Conservation (phyloP, 2,113 vertebrate genomes). For the Oryzias curvinotus region DNA sequence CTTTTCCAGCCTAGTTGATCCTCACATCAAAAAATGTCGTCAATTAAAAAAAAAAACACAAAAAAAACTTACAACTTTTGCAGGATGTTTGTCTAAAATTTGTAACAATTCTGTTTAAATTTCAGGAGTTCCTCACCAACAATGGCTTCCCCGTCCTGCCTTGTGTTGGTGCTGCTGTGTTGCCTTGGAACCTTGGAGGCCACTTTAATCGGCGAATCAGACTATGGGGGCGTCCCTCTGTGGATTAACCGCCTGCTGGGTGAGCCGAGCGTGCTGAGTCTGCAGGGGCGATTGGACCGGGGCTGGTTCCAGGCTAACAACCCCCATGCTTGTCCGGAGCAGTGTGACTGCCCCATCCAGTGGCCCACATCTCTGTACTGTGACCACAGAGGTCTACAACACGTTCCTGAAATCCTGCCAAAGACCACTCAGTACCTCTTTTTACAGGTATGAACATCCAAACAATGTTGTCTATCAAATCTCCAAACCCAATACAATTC, state of each 20-base stretch:
- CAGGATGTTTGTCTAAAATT: too few species aligned
- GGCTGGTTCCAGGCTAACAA: slow-evolving; percentile 70
- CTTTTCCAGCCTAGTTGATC: too few species aligned
- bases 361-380: slow-evolving; percentile 80
- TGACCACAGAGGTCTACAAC: slow-evolving; percentile 63
- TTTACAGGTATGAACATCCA: slow-evolving; percentile 61
- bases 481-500: neutral
- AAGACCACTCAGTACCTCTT: slow-evolving; percentile 74
- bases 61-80: too few species aligned
- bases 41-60: too few species aligned
- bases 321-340: slow-evolving; percentile 58
- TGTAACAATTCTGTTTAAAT: neutral
- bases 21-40: too few species aligned
- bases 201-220: slow-evolving; percentile 41
- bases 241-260: slow-evolving; percentile 74
- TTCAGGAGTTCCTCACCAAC: slow-evolving; percentile 10
- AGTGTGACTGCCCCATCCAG: slow-evolving; percentile 79
- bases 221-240: slow-evolving; percentile 77
- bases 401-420: slow-evolving; percentile 58
- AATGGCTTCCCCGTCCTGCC: slow-evolving; percentile 37
- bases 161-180: slow-evolving; percentile 39
- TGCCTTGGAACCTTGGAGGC: slow-evolving; percentile 22
- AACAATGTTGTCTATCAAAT: neutral
- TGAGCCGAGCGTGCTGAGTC: slow-evolving; percentile 77
- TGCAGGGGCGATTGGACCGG: slow-evolving; percentile 67